Conservation (phyloP, 2,113 vertebrate genomes). For the Paraplagusia blochii region DNA sequence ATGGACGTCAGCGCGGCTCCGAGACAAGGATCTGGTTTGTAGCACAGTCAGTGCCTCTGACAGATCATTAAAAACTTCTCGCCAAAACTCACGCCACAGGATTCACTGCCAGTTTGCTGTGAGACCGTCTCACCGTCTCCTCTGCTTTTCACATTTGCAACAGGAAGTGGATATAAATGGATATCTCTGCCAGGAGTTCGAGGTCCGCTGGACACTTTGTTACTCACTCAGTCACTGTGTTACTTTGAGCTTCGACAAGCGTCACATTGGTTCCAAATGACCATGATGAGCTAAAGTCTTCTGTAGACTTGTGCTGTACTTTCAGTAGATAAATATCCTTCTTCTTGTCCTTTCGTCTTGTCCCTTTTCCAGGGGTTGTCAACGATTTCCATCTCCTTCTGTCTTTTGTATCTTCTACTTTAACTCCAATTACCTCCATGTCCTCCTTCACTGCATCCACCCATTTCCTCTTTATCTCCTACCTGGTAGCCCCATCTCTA, state of each 20-base stretch:
- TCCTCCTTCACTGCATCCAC: too few species aligned
- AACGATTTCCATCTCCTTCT: too few species aligned
- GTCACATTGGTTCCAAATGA: conserved; percentile 56
- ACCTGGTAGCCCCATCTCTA: too few species aligned
- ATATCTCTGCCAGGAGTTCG: conserved; percentile 49
- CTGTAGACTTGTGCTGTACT: too few species aligned
- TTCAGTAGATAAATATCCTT: too few species aligned
- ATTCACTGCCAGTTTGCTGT: conserved; percentile 31
- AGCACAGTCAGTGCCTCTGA: conserved; percentile 40
- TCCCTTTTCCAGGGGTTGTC: too few species aligned
- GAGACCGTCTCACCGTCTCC: conserved; percentile 32
- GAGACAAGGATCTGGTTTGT: conserved; percentile 47
- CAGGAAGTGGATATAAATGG: conserved; percentile 51
- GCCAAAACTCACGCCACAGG: conserved; percentile 48
- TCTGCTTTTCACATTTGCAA: conserved; percentile 42
- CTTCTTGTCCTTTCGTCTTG: too few species aligned
- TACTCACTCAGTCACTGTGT: conserved; percentile 48
- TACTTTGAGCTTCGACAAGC: conserved; percentile 46
- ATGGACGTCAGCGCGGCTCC: conserved; percentile 4
- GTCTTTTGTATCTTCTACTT: too few species aligned
- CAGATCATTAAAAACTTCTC: conserved; percentile 41
- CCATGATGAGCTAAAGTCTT: conserved; percentile 41
- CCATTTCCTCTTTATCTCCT: too few species aligned
- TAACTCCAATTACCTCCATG: too few species aligned
- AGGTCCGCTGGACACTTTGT: conserved; percentile 47